Base-by-base conservation (phyloP, 2,113 vertebrate species). In the Triplophysa siluroides region DNA sequence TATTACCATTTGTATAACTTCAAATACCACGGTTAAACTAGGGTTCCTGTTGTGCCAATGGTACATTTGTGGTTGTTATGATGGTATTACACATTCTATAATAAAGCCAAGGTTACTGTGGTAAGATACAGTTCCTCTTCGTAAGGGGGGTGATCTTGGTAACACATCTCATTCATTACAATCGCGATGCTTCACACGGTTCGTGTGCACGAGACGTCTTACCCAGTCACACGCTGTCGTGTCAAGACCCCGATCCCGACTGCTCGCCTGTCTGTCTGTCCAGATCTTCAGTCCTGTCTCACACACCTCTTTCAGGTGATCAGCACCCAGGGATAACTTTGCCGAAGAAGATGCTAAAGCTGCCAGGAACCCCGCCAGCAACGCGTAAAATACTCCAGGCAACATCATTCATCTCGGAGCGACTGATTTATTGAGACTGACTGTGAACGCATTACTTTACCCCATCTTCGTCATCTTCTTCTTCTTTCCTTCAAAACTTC, bases 291-390 rank as follows among this genome's bases (percentile, higher is more conserved):
- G 64, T 33, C 69, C 74, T 1, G 78, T 52, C 43, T 89, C 90
- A 21, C 93, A 94, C 69, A 87, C 85, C 12, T 78, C 78, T 47
- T 70, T 85, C 54, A 92, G 62, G 38, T 92, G 85, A 68, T 86
- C 89, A 0, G 89, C 85, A 6, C 95, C 92, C 16, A 97, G 86
- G 0, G 94, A 93, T 70, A 97, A 90, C 81, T 97, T 98, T 19
- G 95, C 96, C 3, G 89, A 92, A 8, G 94, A 84, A 1, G 95
- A 96, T 0, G 94, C 94, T 10, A 92, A 78, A 3, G 93, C 93
- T 9, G 92, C 95, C 76, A 94, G 73, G 14, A 93, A 88, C 0
- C 95, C 96, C 2, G 94, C 93, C 4, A 89, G 26, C 0, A 90
- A 41, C 4, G 94, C 94, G 56, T 91, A 93, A 2, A 87, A 73